phyloP scores from a whole-genome alignment of 2,888 invertebrate species.

The Rutpela maculata region DNA sequence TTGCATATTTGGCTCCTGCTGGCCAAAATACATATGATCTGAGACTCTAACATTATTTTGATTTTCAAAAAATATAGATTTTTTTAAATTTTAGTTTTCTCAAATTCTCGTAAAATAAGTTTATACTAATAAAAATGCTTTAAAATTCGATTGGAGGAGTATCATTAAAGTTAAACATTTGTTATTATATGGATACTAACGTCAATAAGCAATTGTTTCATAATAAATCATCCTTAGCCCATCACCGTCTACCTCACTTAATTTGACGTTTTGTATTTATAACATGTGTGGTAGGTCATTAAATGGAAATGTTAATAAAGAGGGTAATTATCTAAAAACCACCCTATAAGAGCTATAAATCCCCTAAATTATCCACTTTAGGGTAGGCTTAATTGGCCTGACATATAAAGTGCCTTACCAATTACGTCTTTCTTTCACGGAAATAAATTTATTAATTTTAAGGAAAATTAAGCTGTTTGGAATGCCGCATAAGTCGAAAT shows the following conservation, averaged over 20 bases:
- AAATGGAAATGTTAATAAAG: slow-evolving; percentile 19
- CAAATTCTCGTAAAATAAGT: too few relatives aligned
- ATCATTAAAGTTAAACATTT: too few relatives aligned
- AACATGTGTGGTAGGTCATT: slow-evolving; percentile 1
- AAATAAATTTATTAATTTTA: background rate
- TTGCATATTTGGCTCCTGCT: too few relatives aligned
- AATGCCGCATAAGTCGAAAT: too few relatives aligned
- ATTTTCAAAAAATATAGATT: too few relatives aligned
- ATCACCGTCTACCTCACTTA: background rate
- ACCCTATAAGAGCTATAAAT: slow-evolving; percentile 18
- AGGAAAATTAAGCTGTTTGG: background rate
- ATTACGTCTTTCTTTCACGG: slow-evolving; percentile 1
- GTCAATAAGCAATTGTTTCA: background rate
- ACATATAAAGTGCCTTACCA: slow-evolving; percentile 15
- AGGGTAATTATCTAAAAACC: slow-evolving; percentile 24
- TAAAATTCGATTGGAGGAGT: too few relatives aligned
- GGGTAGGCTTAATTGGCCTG: slow-evolving; percentile 28
- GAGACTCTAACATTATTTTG: too few relatives aligned
- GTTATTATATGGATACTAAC: background rate
- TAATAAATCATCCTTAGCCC: background rate
- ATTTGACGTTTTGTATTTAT: slow-evolving; percentile 11
- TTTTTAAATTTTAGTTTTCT: too few relatives aligned
- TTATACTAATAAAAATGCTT: too few relatives aligned
- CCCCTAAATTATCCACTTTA: slow-evolving; percentile 21
- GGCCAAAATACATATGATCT: too few relatives aligned